phyloP scores from a whole-genome alignment of 2,888 invertebrate genomes.

The Myathropa florea region DNA sequence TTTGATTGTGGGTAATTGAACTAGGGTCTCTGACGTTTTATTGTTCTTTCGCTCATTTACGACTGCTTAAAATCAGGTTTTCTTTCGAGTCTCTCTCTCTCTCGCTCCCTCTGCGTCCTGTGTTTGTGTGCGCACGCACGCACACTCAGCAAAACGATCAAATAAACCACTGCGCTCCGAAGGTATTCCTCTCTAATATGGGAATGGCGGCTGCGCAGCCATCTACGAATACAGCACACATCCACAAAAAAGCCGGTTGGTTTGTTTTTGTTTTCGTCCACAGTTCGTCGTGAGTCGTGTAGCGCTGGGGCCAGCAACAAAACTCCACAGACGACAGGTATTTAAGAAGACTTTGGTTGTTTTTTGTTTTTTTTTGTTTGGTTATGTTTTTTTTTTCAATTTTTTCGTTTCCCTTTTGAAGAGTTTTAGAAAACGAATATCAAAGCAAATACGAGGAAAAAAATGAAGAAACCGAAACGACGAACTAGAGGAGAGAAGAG shows the following conservation, averaged over 20 bases:
- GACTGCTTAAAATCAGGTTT: conserved; percentile 69
- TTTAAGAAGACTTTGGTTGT: conserved; percentile 30
- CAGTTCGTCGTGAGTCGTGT: conserved; percentile 22
- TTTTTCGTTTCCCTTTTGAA: conserved; percentile 3
- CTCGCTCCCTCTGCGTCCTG: not conserved
- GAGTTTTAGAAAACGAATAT: conserved; percentile 47
- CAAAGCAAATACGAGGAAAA: conserved; percentile 2
- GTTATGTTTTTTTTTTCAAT: not conserved
- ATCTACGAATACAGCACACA: conserved; percentile 31
- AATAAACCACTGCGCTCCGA: conserved; percentile 7
- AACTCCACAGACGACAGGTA: conserved; percentile 61
- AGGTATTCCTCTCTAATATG: conserved; percentile 23
- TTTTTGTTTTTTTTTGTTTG: conserved; percentile 4
- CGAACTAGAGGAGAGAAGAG: conserved; percentile 34
- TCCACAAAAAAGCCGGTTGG: conserved; percentile 64
- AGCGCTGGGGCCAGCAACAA: conserved; percentile 49
- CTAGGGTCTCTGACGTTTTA: conserved; percentile 69
- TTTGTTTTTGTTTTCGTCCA: conserved; percentile 69
- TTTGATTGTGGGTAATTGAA: conserved; percentile 71
- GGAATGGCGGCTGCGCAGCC: conserved; percentile 59
- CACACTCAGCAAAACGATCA: not conserved
- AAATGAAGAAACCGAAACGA: not conserved
- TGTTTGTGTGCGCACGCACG: conserved; percentile 12
- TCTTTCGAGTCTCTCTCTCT: conserved; percentile 34
- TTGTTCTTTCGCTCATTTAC: conserved; percentile 68